Base-by-base conservation (phyloP, 2,113 vertebrate species). In the Holacanthus passer region DNA sequence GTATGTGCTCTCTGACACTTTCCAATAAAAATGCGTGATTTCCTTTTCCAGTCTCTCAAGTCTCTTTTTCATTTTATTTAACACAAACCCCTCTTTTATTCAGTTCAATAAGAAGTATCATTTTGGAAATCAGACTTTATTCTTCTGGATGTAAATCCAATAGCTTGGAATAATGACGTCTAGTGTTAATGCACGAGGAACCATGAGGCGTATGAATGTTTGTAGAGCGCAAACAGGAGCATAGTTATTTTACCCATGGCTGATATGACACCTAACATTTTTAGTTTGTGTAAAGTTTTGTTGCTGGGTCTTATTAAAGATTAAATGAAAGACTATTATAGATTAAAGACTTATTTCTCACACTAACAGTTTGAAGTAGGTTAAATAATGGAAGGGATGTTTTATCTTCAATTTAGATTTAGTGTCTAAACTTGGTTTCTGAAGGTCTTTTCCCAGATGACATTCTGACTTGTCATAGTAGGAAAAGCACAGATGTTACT, bases 1-100 rank as follows among this genome's bases (percentile, higher is more conserved):
- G 69, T 76, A 81, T 20, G 68, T 86, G 77, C 60, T 88, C 83
- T 88, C 83, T 79, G 79, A 89, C 82, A 83, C 79, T 83, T 90
- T 90, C 80, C 78, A 94, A 92, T 93, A 92, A 93, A 89, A 92
- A 89, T 11, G 67, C 87, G 84, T 84, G 84, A 85, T 83, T 89
- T 86, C 72, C 78, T 88, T 72, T 84, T 76, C 55, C 72, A 55
- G 39, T 39, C 58, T 69, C 17, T 58, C 27, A 1, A 52, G 39
- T 87, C 72, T 72, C 63, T 62, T 72, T 75, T 68, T 87, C 56
- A 53, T 80, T 19, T 74, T 78, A 31, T 77, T 89, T 65, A 77
- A 69, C 68, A 77, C 31, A 47, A 50, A 27, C 41, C 29, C 5
- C 12, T 48, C 37, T 37, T 69, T 77, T 66, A 17, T 60, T 84